These are phyloP conservation scores for Poecilia velifera DNA, from an alignment of 2,797 vertebrate species.

Conservation along the genomic window DNA sequence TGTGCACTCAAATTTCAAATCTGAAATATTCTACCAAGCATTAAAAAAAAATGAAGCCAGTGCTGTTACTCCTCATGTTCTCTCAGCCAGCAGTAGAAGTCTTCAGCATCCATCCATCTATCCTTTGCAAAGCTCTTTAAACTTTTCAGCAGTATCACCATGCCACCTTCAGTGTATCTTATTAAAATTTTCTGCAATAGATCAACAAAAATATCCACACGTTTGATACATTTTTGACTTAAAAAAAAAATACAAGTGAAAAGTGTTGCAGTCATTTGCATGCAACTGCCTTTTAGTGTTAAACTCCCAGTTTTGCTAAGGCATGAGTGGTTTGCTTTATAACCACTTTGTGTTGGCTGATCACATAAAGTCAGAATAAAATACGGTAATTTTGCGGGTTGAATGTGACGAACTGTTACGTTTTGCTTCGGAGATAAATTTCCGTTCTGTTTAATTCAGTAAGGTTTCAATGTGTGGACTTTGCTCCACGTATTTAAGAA, in stretches of 20 bases:
- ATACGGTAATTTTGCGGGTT: background rate
- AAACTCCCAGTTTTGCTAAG: background rate
- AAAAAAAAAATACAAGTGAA: background rate
- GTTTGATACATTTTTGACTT: too few relatives aligned
- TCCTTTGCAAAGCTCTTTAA: background rate
- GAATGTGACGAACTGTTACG: background rate
- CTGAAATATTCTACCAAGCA: constrained; percentile 32
- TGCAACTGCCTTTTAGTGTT: background rate
- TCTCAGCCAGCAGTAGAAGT: constrained; percentile 6
- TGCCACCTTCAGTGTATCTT: background rate
- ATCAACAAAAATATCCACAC: background rate
- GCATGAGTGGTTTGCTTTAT: background rate
- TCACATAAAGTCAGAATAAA: background rate
- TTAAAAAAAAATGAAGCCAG: constrained; percentile 25
- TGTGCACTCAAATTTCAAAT: constrained; percentile 16
- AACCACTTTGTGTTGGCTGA: background rate
- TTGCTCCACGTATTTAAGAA: background rate
- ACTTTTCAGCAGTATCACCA: background rate
- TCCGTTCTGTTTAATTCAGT: background rate
- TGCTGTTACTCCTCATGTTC: constrained; percentile 18
- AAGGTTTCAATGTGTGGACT: background rate
- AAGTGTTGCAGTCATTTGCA: background rate
- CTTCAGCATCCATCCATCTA: background rate
- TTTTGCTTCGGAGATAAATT: background rate
- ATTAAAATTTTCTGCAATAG: background rate